These are phyloP conservation scores for Anthopleura xanthogrammica DNA, from an alignment of 92 coral and sea anemone genomes.

Conservation along the genomic window DNA sequence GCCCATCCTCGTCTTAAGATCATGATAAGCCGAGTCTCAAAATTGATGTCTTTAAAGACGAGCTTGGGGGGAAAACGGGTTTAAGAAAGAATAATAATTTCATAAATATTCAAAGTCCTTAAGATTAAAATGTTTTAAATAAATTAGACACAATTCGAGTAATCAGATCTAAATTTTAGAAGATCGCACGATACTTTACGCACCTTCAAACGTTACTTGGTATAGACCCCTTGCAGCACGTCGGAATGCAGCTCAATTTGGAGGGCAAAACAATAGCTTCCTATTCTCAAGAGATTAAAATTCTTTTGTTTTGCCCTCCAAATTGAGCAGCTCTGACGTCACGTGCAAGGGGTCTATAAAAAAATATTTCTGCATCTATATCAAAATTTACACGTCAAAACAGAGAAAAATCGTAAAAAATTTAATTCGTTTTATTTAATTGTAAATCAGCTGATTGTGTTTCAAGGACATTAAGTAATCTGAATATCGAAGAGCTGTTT, in stretches of 20 bases:
- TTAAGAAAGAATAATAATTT: not conserved
- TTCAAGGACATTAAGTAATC: not conserved
- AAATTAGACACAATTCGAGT: not conserved
- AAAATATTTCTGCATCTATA: not conserved
- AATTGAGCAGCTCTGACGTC: too few species aligned
- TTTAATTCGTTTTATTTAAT: not conserved
- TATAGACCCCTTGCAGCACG: too few species aligned
- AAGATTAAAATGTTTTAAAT: not conserved
- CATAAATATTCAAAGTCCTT: not conserved
- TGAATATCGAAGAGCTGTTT: too few species aligned
- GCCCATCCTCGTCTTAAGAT: not conserved
- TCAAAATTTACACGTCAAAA: not conserved
- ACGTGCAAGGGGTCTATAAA: not conserved
- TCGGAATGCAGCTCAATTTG: too few species aligned
- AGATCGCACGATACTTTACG: not conserved
- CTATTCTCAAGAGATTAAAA: too few species aligned
- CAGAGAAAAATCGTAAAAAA: not conserved
- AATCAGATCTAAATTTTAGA: not conserved
- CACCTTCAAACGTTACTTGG: not conserved
- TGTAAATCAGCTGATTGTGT: not conserved
- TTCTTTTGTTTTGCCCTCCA: too few species aligned
- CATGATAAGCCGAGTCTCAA: too few species aligned
- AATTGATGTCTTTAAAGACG: too few species aligned
- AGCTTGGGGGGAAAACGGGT: not conserved
- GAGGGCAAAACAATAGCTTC: too few species aligned